phyloP scores from a whole-genome alignment of 2,888 invertebrate species.

The Odontocerum albicorne region DNA sequence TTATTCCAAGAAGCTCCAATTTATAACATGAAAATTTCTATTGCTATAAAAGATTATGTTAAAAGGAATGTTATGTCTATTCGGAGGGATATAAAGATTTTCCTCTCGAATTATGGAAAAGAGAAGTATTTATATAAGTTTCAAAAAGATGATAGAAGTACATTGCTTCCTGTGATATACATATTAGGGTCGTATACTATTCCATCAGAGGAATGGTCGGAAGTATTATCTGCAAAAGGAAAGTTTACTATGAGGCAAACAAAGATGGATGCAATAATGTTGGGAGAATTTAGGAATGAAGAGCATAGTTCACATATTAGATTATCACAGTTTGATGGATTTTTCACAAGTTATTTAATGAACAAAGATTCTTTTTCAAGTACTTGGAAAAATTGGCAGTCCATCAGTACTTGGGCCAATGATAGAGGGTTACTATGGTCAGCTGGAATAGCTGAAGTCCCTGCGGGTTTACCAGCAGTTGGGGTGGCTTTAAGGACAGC shows the following conservation, averaged over 20 bases:
- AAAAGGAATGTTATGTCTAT: conserved; percentile 53
- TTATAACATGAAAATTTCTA: conserved; percentile 53
- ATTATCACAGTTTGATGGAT: conserved; percentile 56
- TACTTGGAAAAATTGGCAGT: conserved; percentile 56
- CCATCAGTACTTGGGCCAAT: conserved; percentile 27
- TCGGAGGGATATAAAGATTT: conserved; percentile 46
- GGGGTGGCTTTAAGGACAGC: conserved; percentile 28
- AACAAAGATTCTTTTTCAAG: conserved; percentile 64
- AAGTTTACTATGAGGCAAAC: conserved; percentile 55
- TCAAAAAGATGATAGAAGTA: conserved; percentile 40
- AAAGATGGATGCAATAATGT: conserved; percentile 57
- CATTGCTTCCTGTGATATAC: conserved; percentile 57
- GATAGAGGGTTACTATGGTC: conserved; percentile 29
- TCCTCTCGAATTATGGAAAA: conserved; percentile 51
- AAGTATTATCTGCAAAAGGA: conserved; percentile 48
- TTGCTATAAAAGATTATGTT: conserved; percentile 60
- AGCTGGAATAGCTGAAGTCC: conserved; percentile 27
- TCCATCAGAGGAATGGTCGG: conserved; percentile 55
- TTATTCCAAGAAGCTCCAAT: conserved; percentile 42
- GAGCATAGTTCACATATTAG: conserved; percentile 55
- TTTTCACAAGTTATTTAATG: conserved; percentile 65
- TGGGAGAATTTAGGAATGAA: conserved; percentile 59
- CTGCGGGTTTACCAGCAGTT: conserved; percentile 23
- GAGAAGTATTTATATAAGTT: conserved; percentile 60
- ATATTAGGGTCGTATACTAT: conserved; percentile 64